Evolutionary conservation across 2,797 vertebrate species (phyloP).

Genomic region (Threskiornis aethiopicus): DNA sequence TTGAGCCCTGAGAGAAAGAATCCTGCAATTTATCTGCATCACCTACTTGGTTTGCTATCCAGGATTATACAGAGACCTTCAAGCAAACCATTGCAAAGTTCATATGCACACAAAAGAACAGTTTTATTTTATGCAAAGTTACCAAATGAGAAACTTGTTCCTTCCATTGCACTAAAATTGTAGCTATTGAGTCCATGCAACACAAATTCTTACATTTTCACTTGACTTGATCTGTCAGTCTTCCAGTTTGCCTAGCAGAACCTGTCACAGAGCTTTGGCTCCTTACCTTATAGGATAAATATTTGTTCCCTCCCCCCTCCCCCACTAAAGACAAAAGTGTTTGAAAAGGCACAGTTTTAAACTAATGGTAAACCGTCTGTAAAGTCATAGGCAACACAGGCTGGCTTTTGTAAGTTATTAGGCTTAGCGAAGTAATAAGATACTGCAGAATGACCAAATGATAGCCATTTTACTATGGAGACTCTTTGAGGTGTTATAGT

Average conservation of each 20-base stretch:
- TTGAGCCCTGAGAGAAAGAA: not conserved
- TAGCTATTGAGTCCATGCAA: not conserved
- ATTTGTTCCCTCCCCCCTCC: not conserved
- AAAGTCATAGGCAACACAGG: not conserved
- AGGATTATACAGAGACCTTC: not conserved
- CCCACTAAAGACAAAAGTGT: not conserved
- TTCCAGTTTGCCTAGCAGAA: not conserved
- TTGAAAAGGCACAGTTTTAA: not conserved
- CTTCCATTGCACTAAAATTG: not conserved
- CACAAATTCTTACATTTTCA: not conserved
- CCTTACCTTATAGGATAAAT: not conserved
- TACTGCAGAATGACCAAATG: not conserved
- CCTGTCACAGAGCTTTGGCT: not conserved
- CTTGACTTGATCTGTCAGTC: not conserved
- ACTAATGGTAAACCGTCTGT: not conserved
- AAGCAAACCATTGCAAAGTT: not conserved
- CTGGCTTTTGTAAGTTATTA: not conserved
- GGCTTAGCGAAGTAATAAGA: not conserved
- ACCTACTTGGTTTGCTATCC: not conserved
- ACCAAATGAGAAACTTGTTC: not conserved
- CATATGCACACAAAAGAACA: rapidly evolving
- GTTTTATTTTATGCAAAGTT: not conserved
- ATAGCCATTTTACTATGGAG: not conserved
- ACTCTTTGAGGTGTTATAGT: not conserved
- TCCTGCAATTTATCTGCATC: not conserved